These are phyloP conservation scores for Dione vanillae DNA, from an alignment of 2,888 invertebrate species.

Conservation along the genomic window DNA sequence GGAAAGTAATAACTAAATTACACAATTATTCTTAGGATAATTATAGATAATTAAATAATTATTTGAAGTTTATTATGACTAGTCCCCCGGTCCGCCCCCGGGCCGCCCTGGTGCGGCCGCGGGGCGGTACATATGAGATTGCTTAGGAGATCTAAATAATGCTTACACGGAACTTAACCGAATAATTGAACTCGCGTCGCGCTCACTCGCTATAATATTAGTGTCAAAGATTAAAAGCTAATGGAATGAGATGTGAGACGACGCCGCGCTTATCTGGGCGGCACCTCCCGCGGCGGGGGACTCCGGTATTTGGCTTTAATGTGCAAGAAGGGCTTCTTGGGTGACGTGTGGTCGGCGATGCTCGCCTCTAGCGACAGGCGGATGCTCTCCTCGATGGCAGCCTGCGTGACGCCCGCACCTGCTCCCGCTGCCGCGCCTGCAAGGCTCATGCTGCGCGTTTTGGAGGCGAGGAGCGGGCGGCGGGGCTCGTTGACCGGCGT, in stretches of 20 bases:
- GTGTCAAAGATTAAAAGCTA: conserved; percentile 56
- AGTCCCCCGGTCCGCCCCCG: conserved; percentile 61
- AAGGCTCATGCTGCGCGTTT: conserved; percentile 76
- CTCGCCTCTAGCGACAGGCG: conserved; percentile 71
- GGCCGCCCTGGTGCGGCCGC: conserved; percentile 44
- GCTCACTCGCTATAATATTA: conserved; percentile 28
- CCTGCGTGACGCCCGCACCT: conserved; percentile 67
- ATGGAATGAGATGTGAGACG: conserved; percentile 61
- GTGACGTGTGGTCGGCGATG: conserved; percentile 66
- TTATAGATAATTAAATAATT: conserved; percentile 41
- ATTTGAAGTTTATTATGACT: conserved; percentile 62
- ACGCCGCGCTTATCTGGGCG: conserved; percentile 77
- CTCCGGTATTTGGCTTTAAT: conserved; percentile 90
- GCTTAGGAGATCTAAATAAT: conserved; percentile 72
- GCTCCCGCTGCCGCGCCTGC: conserved; percentile 63
- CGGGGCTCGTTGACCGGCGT: conserved; percentile 67
- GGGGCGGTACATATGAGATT: conserved; percentile 66
- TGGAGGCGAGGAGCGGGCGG: conserved; percentile 59
- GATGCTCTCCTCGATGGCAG: conserved; percentile 80
- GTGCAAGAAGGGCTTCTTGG: conserved; percentile 86
- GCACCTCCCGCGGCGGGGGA: conserved; percentile 85
- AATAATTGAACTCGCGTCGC: conserved; percentile 33
- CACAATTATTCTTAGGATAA: conserved; percentile 50
- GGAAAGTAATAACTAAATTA: conserved; percentile 47
- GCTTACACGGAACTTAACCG: conserved; percentile 50